These are phyloP conservation scores for Mimumesa dahlbomi DNA, from an alignment of 2,888 invertebrate genomes.

Conservation along the genomic window DNA sequence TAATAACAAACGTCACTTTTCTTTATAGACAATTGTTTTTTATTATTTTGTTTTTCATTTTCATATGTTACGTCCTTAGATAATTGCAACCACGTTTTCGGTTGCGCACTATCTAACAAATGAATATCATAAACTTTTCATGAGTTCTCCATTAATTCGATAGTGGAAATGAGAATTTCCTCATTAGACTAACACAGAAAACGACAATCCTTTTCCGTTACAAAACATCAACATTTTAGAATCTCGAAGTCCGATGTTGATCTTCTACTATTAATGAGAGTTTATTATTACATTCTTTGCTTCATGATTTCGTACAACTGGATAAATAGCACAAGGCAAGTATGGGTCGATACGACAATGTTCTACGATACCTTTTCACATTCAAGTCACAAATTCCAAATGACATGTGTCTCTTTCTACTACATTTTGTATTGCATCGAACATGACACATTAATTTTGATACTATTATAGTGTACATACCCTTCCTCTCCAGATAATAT, in stretches of 20 bases:
- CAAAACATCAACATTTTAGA: slow-evolving; percentile 1
- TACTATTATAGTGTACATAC: slow-evolving; percentile 37
- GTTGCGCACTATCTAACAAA: not conserved
- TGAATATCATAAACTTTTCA: slow-evolving; percentile 2
- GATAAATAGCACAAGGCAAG: slow-evolving; percentile 79
- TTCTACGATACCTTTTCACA: slow-evolving; percentile 52
- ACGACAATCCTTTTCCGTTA: slow-evolving; percentile 1
- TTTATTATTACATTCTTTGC: slow-evolving; percentile 74
- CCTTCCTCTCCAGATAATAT: slow-evolving; percentile 59
- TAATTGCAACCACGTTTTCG: slow-evolving; percentile 2
- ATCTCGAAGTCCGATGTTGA: slow-evolving; percentile 28
- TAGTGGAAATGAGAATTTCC: not conserved
- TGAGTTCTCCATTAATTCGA: not conserved
- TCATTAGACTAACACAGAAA: slow-evolving; percentile 7
- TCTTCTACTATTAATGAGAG: slow-evolving; percentile 60
- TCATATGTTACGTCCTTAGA: not conserved
- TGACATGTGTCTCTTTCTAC: slow-evolving; percentile 34
- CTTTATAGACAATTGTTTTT: slow-evolving; percentile 6
- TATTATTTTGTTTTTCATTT: slow-evolving; percentile 1
- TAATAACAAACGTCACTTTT: slow-evolving; percentile 60
- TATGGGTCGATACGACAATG: slow-evolving; percentile 71
- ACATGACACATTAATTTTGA: slow-evolving; percentile 48
- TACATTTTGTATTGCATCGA: slow-evolving; percentile 61
- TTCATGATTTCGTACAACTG: slow-evolving; percentile 79
- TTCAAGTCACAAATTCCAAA: slow-evolving; percentile 40